phyloP scores from a whole-genome alignment of 2,113 vertebrate species.

The Edolisoma coerulescens region DNA sequence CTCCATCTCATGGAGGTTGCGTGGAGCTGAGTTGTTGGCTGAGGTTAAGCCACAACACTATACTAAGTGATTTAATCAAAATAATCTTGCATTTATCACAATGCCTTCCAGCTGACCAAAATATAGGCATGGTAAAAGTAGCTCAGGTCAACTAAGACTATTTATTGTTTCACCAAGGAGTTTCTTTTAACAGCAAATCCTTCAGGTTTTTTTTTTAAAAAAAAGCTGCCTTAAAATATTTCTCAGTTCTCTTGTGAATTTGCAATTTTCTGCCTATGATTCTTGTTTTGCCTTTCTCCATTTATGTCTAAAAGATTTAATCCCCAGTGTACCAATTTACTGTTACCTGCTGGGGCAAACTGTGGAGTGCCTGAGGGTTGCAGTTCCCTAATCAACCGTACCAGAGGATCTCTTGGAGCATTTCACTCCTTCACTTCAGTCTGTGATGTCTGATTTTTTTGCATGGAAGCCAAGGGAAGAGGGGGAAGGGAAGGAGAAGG shows the following conservation, averaged over 20 bases:
- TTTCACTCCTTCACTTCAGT: neutral
- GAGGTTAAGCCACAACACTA: neutral
- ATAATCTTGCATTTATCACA: neutral
- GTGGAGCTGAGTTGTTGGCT: neutral
- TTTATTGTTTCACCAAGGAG: neutral
- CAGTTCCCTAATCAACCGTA: neutral
- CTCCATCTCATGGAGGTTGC: neutral
- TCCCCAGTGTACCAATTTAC: neutral
- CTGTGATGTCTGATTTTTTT: neutral
- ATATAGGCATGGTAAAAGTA: neutral
- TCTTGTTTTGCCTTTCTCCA: neutral
- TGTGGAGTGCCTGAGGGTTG: neutral
- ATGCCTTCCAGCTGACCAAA: neutral
- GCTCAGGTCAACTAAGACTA: neutral
- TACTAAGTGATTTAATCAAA: neutral
- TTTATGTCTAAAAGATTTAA: neutral
- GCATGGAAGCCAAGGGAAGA: neutral
- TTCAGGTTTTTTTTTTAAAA: neutral
- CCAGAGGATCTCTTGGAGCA: neutral
- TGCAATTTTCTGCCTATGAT: neutral
- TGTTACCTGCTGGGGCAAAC: neutral
- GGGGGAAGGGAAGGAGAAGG: neutral
- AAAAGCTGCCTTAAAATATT: neutral
- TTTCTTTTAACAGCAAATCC: neutral
- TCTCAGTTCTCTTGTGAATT: neutral